A percentile compares a stretch with the other conserved stretches of the same genome.
Conservation (phyloP, 2,113 vertebrate genomes). For the Alouatta palliata region DNA sequence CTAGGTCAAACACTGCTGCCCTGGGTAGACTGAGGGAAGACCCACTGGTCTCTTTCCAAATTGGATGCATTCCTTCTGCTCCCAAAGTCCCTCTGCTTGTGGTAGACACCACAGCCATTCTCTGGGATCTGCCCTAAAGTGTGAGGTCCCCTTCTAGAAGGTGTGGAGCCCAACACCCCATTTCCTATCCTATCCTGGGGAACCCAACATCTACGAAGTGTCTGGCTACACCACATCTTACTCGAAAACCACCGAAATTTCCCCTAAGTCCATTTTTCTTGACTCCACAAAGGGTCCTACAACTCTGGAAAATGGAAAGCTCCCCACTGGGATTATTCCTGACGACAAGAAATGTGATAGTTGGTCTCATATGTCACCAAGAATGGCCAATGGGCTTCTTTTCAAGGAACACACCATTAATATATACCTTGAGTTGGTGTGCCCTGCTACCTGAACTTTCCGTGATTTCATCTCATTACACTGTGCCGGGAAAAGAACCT, state of each 20-base stretch:
- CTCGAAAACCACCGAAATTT: background rate
- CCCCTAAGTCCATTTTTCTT: background rate
- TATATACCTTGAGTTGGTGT: background rate
- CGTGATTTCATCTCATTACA: background rate
- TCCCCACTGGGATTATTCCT: background rate
- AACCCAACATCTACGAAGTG: background rate
- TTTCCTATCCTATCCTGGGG: background rate
- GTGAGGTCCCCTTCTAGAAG: background rate
- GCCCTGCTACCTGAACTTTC: background rate
- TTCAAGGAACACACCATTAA: background rate
- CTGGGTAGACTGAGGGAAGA: background rate
- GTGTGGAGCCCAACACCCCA: no score
- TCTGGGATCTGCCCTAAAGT: background rate
- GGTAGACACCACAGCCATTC: no score
- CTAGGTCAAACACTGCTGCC: background rate
- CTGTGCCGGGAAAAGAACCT: background rate
- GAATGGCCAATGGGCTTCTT: background rate
- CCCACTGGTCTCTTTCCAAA: background rate
- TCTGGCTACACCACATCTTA: background rate
- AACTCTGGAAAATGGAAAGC: background rate
- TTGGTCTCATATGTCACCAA: background rate
- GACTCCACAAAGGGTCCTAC: rapidly evolving
- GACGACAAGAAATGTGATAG: background rate
- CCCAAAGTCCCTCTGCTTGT: no score
- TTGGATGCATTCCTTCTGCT: rapidly evolving